Evolutionary conservation across 64 coral and sea anemone species (phyloP).

Genomic region (Stichodactyla helianthus): DNA sequence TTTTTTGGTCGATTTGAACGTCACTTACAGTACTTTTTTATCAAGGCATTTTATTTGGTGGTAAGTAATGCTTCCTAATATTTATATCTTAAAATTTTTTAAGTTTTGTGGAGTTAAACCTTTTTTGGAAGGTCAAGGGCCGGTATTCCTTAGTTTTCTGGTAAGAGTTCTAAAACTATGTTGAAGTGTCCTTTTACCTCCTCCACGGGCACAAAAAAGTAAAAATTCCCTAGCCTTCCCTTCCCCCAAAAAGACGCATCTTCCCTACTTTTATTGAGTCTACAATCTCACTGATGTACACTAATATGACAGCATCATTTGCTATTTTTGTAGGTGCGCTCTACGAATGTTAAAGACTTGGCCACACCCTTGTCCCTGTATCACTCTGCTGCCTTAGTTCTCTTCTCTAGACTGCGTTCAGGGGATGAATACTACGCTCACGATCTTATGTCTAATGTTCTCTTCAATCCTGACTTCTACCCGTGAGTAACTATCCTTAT

Average conservation of each 20-base stretch:
- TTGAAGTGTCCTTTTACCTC: too few species aligned
- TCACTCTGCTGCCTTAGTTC: constrained; percentile 53
- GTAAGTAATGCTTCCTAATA: constrained; percentile 34
- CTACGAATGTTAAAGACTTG: constrained; percentile 15
- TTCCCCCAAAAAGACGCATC: too few species aligned
- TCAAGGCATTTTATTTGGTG: constrained; percentile 73
- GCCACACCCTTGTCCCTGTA: constrained; percentile 33
- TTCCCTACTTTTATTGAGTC: too few species aligned
- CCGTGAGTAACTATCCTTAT: constrained; percentile 37
- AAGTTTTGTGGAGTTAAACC: too few species aligned
- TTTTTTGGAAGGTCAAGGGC: too few species aligned
- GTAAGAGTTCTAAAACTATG: too few species aligned
- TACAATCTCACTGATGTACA: background rate
- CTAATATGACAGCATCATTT: background rate
- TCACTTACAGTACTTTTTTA: constrained; percentile 79
- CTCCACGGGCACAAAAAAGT: too few species aligned
- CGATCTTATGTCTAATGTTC: constrained; percentile 72
- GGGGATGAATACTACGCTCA: constrained; percentile 91
- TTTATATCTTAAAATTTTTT: background rate
- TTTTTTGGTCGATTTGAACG: constrained; percentile 71
- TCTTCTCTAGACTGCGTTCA: constrained; percentile 68
- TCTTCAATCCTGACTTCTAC: constrained; percentile 66
- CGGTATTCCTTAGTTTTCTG: too few species aligned
- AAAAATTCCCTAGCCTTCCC: too few species aligned
- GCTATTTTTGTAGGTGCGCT: constrained; percentile 26